Percentiles rank a stretch among this genome's conserved stretches.
phyloP scores from a whole-genome alignment of 2,113 vertebrate species.

The Chiloscyllium plagiosum region DNA sequence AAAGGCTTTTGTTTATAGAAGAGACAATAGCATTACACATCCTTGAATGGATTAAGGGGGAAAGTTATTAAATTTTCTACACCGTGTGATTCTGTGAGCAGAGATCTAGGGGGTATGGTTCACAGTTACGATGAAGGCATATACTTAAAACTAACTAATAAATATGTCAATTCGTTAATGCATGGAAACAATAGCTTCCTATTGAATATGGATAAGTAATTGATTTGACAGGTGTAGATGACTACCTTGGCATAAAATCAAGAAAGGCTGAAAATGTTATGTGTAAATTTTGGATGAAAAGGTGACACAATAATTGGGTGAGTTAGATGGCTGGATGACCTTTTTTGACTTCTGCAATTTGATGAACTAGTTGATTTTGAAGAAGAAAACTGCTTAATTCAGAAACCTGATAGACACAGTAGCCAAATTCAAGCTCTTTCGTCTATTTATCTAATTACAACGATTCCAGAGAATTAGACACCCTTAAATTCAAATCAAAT shows the following conservation, averaged over 20 bases:
- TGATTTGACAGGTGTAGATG: not conserved
- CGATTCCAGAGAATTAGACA: not conserved
- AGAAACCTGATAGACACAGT: not conserved
- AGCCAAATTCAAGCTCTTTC: not conserved
- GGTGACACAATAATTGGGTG: not conserved
- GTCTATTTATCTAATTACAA: not conserved
- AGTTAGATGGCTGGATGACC: not conserved
- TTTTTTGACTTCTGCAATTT: not conserved
- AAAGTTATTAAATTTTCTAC: not conserved
- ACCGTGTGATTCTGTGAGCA: not conserved
- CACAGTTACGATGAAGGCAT: not conserved
- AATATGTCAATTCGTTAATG: not conserved
- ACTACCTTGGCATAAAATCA: not conserved
- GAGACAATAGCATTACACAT: not conserved
- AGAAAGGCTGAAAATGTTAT: not conserved
- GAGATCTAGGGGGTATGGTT: not conserved
- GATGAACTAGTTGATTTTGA: not conserved
- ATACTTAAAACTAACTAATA: not conserved
- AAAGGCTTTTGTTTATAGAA: not conserved
- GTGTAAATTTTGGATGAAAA: not conserved
- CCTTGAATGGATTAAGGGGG: not conserved
- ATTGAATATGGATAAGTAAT: not conserved
- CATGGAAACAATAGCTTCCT: not conserved
- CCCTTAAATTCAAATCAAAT: constrained; percentile 6
- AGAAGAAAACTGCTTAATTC: not conserved